phyloP scores from a whole-genome alignment of 2,888 invertebrate genomes.

The Eupithecia abbreviata region DNA sequence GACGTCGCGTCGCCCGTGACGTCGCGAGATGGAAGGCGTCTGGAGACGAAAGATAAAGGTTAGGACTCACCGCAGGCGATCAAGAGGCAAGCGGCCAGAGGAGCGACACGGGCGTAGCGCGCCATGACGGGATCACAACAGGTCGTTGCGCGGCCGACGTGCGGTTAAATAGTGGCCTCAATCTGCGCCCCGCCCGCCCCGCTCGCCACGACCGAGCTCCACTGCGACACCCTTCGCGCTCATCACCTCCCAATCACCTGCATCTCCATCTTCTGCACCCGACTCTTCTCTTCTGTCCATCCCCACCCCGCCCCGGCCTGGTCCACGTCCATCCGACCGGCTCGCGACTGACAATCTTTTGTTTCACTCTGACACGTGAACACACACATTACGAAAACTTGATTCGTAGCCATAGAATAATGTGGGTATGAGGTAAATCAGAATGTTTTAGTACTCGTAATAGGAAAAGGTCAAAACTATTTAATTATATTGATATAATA shows the following conservation, averaged over 20 bases:
- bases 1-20: conserved; percentile 72
- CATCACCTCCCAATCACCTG: conserved; percentile 78
- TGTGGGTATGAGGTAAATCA: conserved; percentile 1
- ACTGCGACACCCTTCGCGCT: conserved; percentile 75
- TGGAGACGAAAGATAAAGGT: conserved; percentile 79
- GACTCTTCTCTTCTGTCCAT: conserved; percentile 27
- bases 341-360: background rate
- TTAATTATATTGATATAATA: conserved; percentile 2
- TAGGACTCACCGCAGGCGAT: conserved; percentile 84
- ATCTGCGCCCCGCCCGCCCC: conserved; percentile 82
- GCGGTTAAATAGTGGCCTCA: conserved; percentile 84
- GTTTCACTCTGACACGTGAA: conserved; percentile 13
- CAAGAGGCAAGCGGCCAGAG: conserved; percentile 83
- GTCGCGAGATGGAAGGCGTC: conserved; percentile 77
- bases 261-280: conserved; percentile 51
- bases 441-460: conserved; percentile 11
- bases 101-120: conserved; percentile 84
- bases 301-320: conserved; percentile 15
- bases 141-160: conserved; percentile 81
- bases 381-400: conserved; percentile 1
- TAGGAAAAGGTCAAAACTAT: conserved; percentile 26
- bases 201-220: conserved; percentile 80
- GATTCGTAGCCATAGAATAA: background rate
- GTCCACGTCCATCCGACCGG: conserved; percentile 5
- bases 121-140: conserved; percentile 85